phyloP scores from a whole-genome alignment of 2,113 vertebrate genomes.

The Toxotes chatareus region DNA sequence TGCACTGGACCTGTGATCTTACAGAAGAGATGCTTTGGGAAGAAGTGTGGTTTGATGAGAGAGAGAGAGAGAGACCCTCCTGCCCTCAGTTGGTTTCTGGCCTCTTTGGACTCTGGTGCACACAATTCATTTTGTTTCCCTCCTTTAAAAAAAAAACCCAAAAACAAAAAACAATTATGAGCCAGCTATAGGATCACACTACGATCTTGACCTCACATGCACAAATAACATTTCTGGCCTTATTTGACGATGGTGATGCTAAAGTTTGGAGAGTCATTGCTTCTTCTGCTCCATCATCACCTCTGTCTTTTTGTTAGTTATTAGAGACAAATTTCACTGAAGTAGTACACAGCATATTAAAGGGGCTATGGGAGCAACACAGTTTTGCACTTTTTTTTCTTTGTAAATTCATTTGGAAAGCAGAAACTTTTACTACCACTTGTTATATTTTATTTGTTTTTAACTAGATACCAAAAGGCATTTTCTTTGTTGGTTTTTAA shows the following conservation, averaged over 20 bases:
- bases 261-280: constrained; percentile 38
- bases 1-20: constrained; percentile 54
- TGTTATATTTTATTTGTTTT: constrained; percentile 74
- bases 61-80: constrained; percentile 53
- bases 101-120: constrained; percentile 71
- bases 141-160: constrained; percentile 22
- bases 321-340: constrained; percentile 68
- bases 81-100: constrained; percentile 70
- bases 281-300: constrained; percentile 63
- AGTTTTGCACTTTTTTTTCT: constrained; percentile 72
- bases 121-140: constrained; percentile 41
- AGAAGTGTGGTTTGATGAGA: constrained; percentile 52
- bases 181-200: constrained; percentile 78
- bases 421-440: constrained; percentile 64
- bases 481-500: constrained; percentile 71
- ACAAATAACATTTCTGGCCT: constrained; percentile 75
- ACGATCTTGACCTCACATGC: constrained; percentile 77
- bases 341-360: constrained; percentile 66
- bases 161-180: constrained; percentile 24
- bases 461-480: constrained; percentile 74
- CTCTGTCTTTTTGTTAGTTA: constrained; percentile 21
- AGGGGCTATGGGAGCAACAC: constrained; percentile 71
- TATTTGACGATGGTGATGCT: constrained; percentile 61
- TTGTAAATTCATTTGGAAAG: constrained; percentile 45
- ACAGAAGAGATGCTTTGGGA: constrained; percentile 50